These are phyloP conservation scores for Lutjanus erythropterus DNA, from an alignment of 2,113 vertebrate genomes.

Conservation along the genomic window DNA sequence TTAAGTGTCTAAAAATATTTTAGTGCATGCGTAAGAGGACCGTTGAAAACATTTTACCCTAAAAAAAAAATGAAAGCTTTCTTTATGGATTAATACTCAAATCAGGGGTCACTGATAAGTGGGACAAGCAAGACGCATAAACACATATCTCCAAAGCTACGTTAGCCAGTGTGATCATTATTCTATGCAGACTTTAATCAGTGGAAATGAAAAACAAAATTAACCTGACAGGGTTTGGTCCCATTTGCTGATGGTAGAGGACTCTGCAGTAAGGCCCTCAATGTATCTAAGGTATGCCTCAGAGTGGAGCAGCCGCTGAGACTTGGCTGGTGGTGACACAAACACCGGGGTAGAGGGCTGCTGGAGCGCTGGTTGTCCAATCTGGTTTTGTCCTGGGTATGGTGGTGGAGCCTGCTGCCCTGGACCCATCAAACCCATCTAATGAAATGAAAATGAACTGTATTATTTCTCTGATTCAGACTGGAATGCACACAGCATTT, in stretches of 20 bases:
- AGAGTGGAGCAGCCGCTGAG: constrained; percentile 96
- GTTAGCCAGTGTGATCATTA: not conserved
- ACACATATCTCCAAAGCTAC: not conserved
- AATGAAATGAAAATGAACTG: no score
- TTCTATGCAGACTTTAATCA: not conserved
- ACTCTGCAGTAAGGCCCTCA: constrained; percentile 95
- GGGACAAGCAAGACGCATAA: not conserved
- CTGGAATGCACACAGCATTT: not conserved
- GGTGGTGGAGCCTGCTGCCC: constrained; percentile 94
- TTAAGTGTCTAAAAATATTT: not conserved
- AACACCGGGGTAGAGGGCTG: constrained; percentile 97
- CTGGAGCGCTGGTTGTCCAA: constrained; percentile 89
- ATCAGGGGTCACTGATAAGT: not conserved
- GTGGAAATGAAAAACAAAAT: constrained; percentile 5
- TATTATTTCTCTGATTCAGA: constrained; percentile 7
- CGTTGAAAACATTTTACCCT: not conserved
- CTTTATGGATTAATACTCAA: not conserved
- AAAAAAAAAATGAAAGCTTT: no score
- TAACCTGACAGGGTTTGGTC: constrained; percentile 96
- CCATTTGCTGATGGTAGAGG: constrained; percentile 96
- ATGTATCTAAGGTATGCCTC: constrained; percentile 98
- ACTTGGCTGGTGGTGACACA: constrained; percentile 95
- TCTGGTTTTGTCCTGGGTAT: constrained; percentile 91
- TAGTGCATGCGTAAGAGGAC: not conserved
- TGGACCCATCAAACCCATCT: constrained; percentile 88